A percentile compares a stretch with the other conserved stretches of the same genome.
phyloP scores from a whole-genome alignment of 2,888 invertebrate species.

The Pyrgus malvae region DNA sequence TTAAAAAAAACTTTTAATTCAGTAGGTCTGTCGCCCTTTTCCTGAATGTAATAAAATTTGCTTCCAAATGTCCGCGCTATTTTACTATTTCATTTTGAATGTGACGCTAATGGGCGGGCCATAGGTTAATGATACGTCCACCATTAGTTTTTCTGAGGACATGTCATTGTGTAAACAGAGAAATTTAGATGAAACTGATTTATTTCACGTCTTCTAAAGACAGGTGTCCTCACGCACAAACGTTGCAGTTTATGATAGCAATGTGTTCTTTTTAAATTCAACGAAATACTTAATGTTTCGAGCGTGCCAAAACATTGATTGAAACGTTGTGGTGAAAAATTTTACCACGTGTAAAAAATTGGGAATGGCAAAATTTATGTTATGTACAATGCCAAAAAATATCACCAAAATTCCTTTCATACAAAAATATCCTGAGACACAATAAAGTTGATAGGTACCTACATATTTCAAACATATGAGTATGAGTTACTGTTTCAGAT shows the following conservation, averaged over 20 bases:
- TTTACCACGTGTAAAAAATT: neutral
- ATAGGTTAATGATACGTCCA: constrained; percentile 44
- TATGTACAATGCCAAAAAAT: too few relatives aligned
- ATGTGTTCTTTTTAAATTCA: constrained; percentile 5
- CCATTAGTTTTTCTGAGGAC: constrained; percentile 41
- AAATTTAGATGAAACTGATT: constrained; percentile 11
- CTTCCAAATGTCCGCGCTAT: constrained; percentile 4
- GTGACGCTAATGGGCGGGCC: constrained; percentile 60
- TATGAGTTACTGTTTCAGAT: too few relatives aligned
- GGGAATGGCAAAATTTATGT: neutral
- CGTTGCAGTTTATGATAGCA: neutral
- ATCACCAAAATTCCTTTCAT: too few relatives aligned
- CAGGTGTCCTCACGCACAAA: constrained; percentile 9
- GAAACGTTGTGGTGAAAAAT: constrained; percentile 1
- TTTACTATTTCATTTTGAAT: constrained; percentile 46
- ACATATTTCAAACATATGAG: too few relatives aligned
- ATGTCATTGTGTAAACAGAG: constrained; percentile 40
- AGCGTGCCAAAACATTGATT: constrained; percentile 9
- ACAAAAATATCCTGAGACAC: too few relatives aligned
- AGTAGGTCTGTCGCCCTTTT: neutral
- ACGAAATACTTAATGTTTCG: neutral
- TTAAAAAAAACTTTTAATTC: neutral
- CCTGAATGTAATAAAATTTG: neutral
- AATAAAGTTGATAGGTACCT: too few relatives aligned
- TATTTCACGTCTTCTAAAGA: constrained; percentile 4